Evolutionary conservation across 2,113 vertebrate species (phyloP).

Genomic region (Gambusia holbrooki): DNA sequence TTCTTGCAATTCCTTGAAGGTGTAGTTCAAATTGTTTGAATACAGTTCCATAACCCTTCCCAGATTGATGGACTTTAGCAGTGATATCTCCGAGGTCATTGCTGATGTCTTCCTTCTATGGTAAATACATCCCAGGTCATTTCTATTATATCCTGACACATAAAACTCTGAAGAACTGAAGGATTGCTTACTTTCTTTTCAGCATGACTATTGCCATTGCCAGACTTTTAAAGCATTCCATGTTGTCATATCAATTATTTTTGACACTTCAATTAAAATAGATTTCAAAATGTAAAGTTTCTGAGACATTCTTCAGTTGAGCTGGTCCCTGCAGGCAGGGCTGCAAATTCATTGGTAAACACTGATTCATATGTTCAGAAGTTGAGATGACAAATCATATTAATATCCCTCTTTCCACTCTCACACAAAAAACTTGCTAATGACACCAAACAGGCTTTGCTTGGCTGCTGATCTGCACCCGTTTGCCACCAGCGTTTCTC

Average conservation of each 20-base stretch:
- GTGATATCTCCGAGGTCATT: too few species aligned
- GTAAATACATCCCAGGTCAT: too few species aligned
- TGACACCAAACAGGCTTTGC: slow-evolving; percentile 53
- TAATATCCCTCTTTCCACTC: slow-evolving; percentile 45
- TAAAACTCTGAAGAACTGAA: too few species aligned
- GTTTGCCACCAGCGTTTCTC: slow-evolving; percentile 58
- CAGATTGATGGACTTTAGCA: too few species aligned
- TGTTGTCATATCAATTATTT: not conserved
- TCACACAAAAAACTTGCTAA: slow-evolving; percentile 59
- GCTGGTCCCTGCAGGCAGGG: not conserved
- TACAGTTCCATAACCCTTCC: too few species aligned
- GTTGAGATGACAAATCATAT: slow-evolving; percentile 67
- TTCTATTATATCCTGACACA: too few species aligned
- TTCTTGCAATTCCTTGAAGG: too few species aligned
- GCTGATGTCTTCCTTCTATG: too few species aligned
- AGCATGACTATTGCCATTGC: not conserved
- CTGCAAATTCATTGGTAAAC: slow-evolving; percentile 52
- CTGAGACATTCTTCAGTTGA: not conserved
- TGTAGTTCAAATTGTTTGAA: too few species aligned
- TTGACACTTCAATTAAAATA: not conserved
- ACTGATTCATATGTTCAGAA: slow-evolving; percentile 67
- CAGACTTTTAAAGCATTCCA: too few species aligned
- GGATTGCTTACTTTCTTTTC: not conserved
- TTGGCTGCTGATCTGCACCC: slow-evolving; percentile 59
- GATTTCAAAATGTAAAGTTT: not conserved